Evolutionary conservation across 2,888 invertebrate genomes (phyloP), one percentile per base, ranked within the genome.

Genomic region (Dryadula phaetusa): DNA sequence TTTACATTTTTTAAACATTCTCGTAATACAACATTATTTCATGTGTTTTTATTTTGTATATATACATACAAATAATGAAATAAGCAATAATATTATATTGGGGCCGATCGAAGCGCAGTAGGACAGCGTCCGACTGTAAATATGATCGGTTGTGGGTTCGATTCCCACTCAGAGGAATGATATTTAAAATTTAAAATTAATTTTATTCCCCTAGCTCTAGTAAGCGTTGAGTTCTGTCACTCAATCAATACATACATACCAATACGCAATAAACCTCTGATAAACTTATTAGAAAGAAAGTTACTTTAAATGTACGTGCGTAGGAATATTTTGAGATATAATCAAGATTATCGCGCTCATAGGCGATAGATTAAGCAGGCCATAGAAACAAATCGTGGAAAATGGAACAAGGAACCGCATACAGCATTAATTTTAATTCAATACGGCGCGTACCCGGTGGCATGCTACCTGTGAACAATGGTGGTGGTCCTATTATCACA

Each of bases 401-500:
- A 84, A 83, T 79, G 77, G 73, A 80, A 84, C 79, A 79, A 80
- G 83, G 82, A 84, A 82, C 78, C 67, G 75, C 75, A 77, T 77
- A 73, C 74, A 72, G 67, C 75, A 83, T 82, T 82, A 82, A 83
- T 85, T 86, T 83, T 82, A 79, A 82, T 86, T 82, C 79, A 81
- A 83, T 81, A 80, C 79, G 76, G 70, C 72, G 70, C 67, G 74
- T 75, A 74, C 77, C 77, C 75, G 72, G 72, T 79, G 74, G 85
- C 80, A 83, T 82, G 82, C 80, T 79, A 82, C 83, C 62, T 69
- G 67, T 78, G 79, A 80, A 86, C 84, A 85, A 84, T 85, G 78
- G 82, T 37, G 79, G 79, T 81, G 79, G 81, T 80, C 81, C 70
- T 74, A 82, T 84, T 85, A 84, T 83, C 80, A 80, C 78, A 76